Conservation (phyloP, 2,888 invertebrate species). For the Yponomeuta malinellus region DNA sequence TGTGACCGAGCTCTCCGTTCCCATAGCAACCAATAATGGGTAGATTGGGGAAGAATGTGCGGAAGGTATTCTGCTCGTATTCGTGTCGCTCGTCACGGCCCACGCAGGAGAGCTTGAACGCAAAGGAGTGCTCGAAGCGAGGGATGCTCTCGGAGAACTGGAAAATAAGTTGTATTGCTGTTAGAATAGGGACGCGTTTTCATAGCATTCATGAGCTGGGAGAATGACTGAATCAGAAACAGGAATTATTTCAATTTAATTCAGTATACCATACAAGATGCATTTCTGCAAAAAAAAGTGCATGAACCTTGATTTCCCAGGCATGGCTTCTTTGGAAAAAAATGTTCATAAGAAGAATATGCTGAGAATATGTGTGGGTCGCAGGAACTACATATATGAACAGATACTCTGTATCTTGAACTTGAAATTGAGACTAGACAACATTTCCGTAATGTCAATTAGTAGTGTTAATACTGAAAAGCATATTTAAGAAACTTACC, state of each 20-base stretch:
- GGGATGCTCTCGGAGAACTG: constrained; percentile 62
- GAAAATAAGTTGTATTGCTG: constrained; percentile 22
- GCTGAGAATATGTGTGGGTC: too few species aligned
- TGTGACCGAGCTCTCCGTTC: constrained; percentile 61
- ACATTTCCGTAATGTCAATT: too few species aligned
- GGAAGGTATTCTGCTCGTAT: constrained; percentile 53
- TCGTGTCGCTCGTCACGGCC: constrained; percentile 58
- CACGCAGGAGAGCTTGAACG: constrained; percentile 59
- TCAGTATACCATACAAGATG: too few species aligned
- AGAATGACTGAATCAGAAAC: not conserved
- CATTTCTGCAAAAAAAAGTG: too few species aligned
- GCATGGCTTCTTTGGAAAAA: too few species aligned
- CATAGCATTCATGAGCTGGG: not conserved
- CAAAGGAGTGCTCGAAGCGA: constrained; percentile 55
- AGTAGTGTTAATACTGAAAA: too few species aligned
- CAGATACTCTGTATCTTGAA: too few species aligned
- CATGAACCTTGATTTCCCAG: too few species aligned
- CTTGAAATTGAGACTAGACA: too few species aligned
- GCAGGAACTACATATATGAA: too few species aligned
- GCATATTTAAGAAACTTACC: constrained; percentile 30
- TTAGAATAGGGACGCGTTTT: not conserved
- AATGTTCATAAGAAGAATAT: too few species aligned
- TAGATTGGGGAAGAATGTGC: constrained; percentile 54
- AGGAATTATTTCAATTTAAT: too few species aligned
- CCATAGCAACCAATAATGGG: constrained; percentile 60